Base-by-base conservation (phyloP, 2,888 invertebrate species). In the Lucinisca nassula region DNA sequence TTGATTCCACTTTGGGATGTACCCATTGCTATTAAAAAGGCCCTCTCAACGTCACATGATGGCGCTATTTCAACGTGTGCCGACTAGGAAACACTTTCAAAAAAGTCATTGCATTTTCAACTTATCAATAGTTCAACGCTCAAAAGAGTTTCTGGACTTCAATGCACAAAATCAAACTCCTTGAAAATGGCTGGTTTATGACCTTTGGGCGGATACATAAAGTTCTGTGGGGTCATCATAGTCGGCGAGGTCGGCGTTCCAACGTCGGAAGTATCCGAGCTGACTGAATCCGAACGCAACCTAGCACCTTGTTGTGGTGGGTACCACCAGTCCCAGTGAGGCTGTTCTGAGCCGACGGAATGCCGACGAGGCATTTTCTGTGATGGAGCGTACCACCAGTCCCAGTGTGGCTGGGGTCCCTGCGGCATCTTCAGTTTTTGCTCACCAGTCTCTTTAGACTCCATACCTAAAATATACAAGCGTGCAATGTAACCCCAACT, bases 111-210 rank as follows among this genome's bases (percentile, higher is more conserved):
- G n/a, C n/a, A n/a, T n/a, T n/a, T n/a, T n/a, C n/a, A n/a, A n/a
- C n/a, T n/a, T n/a, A n/a, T n/a, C n/a, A n/a, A n/a, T n/a, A n/a
- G n/a, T n/a, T n/a, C n/a, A n/a, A n/a, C n/a, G n/a, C n/a, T n/a
- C n/a, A n/a, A n/a, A n/a, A n/a, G n/a, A n/a, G n/a, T n/a, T n/a
- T n/a, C n/a, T n/a, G n/a, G n/a, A n/a, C 8, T 35, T 67, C 35
- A 67, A 17, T 67, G 67, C 12, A 67, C 67, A 67, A 67, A 67
- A 17, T 67, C 67, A 35, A 67, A 67, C 21, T 67, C 67, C 35
- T 35, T 67, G 35, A 35, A 67, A n/a, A 67, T 67, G 2, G 2
- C 17, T 3, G 67, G 67, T 21, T 67, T 67, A 17, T 67, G 67
- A 17, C 30, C 17, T 67, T 24, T 67, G 14, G 67, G 67, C 35